Base-by-base conservation (phyloP, 2,888 invertebrate species). In the Dryobotodes eremita region DNA sequence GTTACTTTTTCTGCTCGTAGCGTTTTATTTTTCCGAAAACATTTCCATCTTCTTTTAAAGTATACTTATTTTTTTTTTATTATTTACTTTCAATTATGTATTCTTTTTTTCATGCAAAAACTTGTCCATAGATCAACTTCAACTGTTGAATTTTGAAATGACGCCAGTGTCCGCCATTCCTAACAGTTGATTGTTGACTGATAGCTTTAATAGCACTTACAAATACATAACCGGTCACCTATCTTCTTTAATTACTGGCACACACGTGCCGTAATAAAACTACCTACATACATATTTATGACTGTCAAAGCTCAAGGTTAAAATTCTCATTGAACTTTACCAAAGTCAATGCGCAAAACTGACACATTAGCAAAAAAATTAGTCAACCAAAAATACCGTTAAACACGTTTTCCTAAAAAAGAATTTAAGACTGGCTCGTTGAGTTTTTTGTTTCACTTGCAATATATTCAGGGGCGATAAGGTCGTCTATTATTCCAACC, bases 401-500 rank as follows among this genome's bases (percentile, higher is more conserved):
- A 53, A 3, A 42, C 0, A 66, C 23, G 0, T 71, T 53, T 59
- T 50, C 26, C 26, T 11, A 13, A 61, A 77, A 61, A 15, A 20
- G 23, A n/a, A 48, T 50, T 81, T 36, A 55, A 64, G 80, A 80
- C 73, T 6, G 17, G 13, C 62, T 48, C 46, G 11, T 77, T 55
- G 6, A 42, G 64, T 17, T 65, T 62, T 80, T 59, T 81, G 71
- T 75, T 80, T 77, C 46, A 55, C 74, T 82, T 78, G 31, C 61
- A 77, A 78, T 76, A 75, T 83, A 86, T 85, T 83, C 71, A 66
- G 53, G 53, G 48, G 79, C 71, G 76, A 70, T 85, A 77, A 82
- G 75, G 74, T 80, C 76, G 71, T 74, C 66, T 64, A 80, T 85
- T 85, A 85, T 82, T 83, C 80, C 55, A 79, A 83, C 70, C 69